Conservation (phyloP, 2,797 vertebrate species). For the Pseudochirops corinnae region DNA sequence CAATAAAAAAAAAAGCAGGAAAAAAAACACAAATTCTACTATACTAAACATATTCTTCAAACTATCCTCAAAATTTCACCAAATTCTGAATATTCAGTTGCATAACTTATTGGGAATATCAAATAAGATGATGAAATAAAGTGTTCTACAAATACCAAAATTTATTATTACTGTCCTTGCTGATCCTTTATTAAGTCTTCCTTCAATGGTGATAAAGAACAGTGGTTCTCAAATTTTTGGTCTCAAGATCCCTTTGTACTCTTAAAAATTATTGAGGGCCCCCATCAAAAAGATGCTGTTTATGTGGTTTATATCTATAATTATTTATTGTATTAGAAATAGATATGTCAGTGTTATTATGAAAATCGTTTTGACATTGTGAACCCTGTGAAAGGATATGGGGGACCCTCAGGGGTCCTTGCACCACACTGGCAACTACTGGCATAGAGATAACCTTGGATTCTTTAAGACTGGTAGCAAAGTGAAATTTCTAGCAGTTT, state of each 20-base stretch:
- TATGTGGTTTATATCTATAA: not conserved
- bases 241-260: not conserved
- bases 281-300: not conserved
- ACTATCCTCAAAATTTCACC: constrained; percentile 27
- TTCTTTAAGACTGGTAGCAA: not conserved
- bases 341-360: not conserved
- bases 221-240: not conserved
- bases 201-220: not conserved
- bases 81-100: constrained; percentile 54
- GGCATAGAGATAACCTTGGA: not conserved
- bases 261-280: not conserved
- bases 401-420: not conserved
- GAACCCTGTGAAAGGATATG: not conserved
- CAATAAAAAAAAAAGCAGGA: too few species aligned
- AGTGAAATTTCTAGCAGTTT: not conserved
- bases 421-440: not conserved
- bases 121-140: not conserved
- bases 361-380: not conserved
- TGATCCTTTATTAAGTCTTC: not conserved
- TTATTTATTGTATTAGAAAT: not conserved
- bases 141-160: not conserved
- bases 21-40: constrained; percentile 18
- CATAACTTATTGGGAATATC: not conserved
- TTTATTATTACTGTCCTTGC: not conserved
- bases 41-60: constrained; percentile 4